Base-by-base conservation (phyloP, 2,113 vertebrate species). In the Rutilus rutilus region DNA sequence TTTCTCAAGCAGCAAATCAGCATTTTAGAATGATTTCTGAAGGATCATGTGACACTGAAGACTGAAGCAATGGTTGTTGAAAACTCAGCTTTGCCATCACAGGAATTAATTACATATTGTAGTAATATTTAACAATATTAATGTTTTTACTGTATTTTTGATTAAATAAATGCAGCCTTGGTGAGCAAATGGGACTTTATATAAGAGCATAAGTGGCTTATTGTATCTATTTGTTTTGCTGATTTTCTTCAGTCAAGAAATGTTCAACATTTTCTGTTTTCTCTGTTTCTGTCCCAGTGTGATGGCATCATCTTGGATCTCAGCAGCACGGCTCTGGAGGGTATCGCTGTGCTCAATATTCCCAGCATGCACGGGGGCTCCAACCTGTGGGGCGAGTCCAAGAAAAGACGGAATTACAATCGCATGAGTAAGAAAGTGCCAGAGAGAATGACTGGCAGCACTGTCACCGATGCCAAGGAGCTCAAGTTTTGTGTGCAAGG, bases 311-410 rank as follows among this genome's bases (percentile, higher is more conserved):
- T 94, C 59, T 90, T 99, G 45, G 97, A 99, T 92, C 95, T 99
- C 90, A 98, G 95, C 92, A 97, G 91, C 88, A 92, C 95, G 0
- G 98, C 97, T 78, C 92, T 99, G 78, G 98, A 99, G 91, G 96
- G 98, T 88, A 97, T 99, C 0, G 97, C 97, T 0, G 91, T 99
- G 83, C 97, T 99, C 90, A 99, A 99, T 94, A 99, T 99, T 92
- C 97, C 98, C 93, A 99, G 98, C 94, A 98, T 98, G 97, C 98
- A 99, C 0, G 97, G 97, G 0, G 98, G 98, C 87, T 99, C 97
- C 93, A 97, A 99, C 89, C 95, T 99, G 85, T 99, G 97, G 97
- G 98, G 97, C 0, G 97, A 99, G 90, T 96, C 96, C 71, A 98
- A 97, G 93, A 97, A 93, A 92, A 96, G 97, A 90, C 94, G 96